Evolutionary conservation across 2,888 invertebrate species (phyloP).

Genomic region (Yponomeuta sedellus): DNA sequence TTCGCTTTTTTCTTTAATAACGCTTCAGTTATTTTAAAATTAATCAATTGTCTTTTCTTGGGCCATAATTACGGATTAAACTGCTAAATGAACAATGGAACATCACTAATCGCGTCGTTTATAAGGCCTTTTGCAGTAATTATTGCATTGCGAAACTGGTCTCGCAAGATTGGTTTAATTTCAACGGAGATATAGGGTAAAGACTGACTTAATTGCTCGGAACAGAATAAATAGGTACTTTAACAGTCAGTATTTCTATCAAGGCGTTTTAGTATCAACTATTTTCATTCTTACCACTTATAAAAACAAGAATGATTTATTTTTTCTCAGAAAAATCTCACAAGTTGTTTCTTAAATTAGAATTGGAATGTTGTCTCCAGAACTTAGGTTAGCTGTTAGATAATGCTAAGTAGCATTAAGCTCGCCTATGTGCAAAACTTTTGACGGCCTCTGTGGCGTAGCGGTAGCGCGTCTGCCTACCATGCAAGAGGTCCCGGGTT

Average conservation of each 20-base stretch:
- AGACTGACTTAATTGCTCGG: slow-evolving; percentile 32
- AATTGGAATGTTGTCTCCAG: too few relatives aligned
- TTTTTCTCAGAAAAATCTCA: too few relatives aligned
- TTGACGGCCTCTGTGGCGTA: too few relatives aligned
- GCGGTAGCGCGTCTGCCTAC: too few relatives aligned
- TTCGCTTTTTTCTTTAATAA: neutral
- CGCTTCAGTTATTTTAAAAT: neutral
- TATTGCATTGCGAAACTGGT: slow-evolving; percentile 33
- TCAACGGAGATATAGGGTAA: slow-evolving; percentile 31
- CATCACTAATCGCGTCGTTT: slow-evolving; percentile 31
- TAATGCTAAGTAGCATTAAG: too few relatives aligned
- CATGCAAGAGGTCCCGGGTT: too few relatives aligned
- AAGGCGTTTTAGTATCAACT: too few relatives aligned
- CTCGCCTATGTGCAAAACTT: too few relatives aligned
- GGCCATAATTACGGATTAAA: neutral
- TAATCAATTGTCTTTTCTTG: neutral
- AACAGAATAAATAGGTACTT: slow-evolving; percentile 28
- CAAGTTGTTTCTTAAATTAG: too few relatives aligned
- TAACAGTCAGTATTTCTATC: slow-evolving; percentile 9
- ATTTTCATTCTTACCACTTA: too few relatives aligned
- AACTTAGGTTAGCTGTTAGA: too few relatives aligned
- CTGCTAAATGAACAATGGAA: slow-evolving; percentile 13
- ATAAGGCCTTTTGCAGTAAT: slow-evolving; percentile 46
- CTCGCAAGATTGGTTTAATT: slow-evolving; percentile 30
- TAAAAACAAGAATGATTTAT: too few relatives aligned